Conservation (phyloP, 35 echinoderm and acorn worm genomes). For the Apostichopus parvimensis region DNA sequence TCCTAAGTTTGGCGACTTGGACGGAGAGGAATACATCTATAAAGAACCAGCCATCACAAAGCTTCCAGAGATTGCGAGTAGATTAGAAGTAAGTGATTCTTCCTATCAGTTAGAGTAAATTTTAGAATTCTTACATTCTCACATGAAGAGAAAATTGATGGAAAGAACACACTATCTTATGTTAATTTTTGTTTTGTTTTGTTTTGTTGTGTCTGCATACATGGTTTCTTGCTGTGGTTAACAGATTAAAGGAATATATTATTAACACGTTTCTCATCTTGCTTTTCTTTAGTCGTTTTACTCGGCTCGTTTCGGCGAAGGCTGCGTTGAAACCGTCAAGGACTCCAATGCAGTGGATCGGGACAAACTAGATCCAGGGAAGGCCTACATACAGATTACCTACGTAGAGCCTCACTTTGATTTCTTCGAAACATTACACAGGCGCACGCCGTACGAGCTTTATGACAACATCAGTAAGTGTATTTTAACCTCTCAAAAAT, state of each 20-base stretch:
- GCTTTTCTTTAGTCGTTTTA: constrained; percentile 83
- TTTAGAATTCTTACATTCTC: not conserved
- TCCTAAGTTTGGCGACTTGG: constrained; percentile 92
- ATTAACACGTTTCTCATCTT: not conserved
- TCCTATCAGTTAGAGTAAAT: not conserved
- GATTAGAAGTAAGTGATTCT: constrained; percentile 79
- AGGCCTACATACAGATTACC: constrained; percentile 96
- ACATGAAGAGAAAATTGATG: no score
- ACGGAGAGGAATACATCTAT: constrained; percentile 92
- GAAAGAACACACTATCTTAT: no score
- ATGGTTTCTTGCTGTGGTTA: no score
- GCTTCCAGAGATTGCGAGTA: constrained; percentile 90
- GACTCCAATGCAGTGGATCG: constrained; percentile 86
- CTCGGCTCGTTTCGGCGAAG: constrained; percentile 81
- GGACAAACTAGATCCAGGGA: constrained; percentile 69
- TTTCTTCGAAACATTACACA: constrained; percentile 78
- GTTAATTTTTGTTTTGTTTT: not conserved
- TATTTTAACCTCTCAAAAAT: no score
- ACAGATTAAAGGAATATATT: no score
- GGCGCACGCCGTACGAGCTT: constrained; percentile 76
- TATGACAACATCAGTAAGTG: constrained; percentile 91
- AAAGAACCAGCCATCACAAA: constrained; percentile 98
- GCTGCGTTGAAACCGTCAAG: constrained; percentile 78
- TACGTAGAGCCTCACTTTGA: constrained; percentile 98
- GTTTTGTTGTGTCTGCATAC: no score